A percentile compares a stretch with the other conserved stretches of the same genome.
Evolutionary conservation across 1,140 invertebrate species (phyloP).

Genomic region (Coelopa frigida): DNA sequence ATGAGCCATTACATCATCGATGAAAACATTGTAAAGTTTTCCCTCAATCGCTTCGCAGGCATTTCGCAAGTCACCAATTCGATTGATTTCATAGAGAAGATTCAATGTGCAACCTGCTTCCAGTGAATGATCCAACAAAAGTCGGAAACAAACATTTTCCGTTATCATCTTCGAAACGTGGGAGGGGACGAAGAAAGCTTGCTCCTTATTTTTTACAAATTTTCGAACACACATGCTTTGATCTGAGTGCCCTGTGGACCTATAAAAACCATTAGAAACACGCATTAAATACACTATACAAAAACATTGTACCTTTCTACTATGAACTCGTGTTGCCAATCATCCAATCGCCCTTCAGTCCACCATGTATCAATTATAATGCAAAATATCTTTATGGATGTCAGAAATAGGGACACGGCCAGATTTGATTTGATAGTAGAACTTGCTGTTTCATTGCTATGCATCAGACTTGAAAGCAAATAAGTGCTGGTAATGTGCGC

Average conservation of each 20-base stretch:
- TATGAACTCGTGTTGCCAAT: slow-evolving; percentile 31
- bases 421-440: slow-evolving; percentile 14
- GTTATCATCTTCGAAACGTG: slow-evolving; percentile 13
- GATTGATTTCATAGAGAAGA: slow-evolving; percentile 25
- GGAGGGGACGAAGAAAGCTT: slow-evolving; percentile 12
- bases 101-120: slow-evolving; percentile 33
- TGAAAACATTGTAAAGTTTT: slow-evolving; percentile 20
- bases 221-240: slow-evolving; percentile 11
- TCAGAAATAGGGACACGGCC: slow-evolving; percentile 17
- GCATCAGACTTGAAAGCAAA: slow-evolving; percentile 23
- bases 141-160: slow-evolving; percentile 19
- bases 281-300: background rate
- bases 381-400: slow-evolving; percentile 24
- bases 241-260: slow-evolving; percentile 1
- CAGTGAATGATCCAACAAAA: slow-evolving; percentile 25
- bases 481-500: slow-evolving; percentile 23
- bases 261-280: background rate
- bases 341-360: slow-evolving; percentile 26
- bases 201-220: slow-evolving; percentile 14
- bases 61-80: slow-evolving; percentile 23
- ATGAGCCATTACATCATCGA: slow-evolving; percentile 14
- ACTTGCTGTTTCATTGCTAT: slow-evolving; percentile 10
- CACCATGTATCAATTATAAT: slow-evolving; percentile 37
- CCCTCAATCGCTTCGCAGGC: slow-evolving; percentile 11
- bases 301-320: slow-evolving; percentile 19